phyloP scores from a whole-genome alignment of 2,888 invertebrate genomes.

The Melangyna quadrimaculata region DNA sequence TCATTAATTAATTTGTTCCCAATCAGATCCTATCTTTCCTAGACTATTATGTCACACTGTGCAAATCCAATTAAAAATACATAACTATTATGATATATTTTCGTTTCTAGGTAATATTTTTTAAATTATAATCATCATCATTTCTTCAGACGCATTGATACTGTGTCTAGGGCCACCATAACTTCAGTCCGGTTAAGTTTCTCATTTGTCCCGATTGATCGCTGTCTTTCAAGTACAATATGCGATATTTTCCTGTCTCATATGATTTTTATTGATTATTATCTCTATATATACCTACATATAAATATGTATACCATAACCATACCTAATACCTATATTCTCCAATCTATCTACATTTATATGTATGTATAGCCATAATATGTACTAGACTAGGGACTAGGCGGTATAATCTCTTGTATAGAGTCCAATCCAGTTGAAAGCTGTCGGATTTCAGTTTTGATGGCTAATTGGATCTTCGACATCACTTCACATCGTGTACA shows the following conservation, averaged over 20 bases:
- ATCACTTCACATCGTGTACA: slow-evolving; percentile 47
- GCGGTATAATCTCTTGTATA: background rate
- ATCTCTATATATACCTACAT: background rate
- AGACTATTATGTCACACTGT: no score
- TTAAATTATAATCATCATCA: no score
- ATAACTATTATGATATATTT: no score
- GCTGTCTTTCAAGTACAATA: slow-evolving; percentile 23
- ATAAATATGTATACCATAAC: background rate
- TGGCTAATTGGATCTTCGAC: slow-evolving; percentile 68
- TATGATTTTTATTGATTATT: background rate
- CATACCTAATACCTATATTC: no score
- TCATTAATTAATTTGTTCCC: no score
- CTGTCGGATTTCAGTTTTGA: slow-evolving; percentile 67
- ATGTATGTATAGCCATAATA: background rate
- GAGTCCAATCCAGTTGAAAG: slow-evolving; percentile 36
- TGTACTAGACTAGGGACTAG: background rate
- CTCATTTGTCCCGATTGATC: slow-evolving; percentile 36
- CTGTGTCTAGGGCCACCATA: background rate
- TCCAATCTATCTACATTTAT: background rate
- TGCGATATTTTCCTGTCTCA: slow-evolving; percentile 7
- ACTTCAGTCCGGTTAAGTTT: slow-evolving; percentile 28
- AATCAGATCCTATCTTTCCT: no score
- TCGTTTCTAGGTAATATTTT: no score
- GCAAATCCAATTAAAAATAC: no score
- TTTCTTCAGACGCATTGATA: background rate